Evolutionary conservation across 2,797 vertebrate genomes (phyloP).

Genomic region (Podargus strigoides): DNA sequence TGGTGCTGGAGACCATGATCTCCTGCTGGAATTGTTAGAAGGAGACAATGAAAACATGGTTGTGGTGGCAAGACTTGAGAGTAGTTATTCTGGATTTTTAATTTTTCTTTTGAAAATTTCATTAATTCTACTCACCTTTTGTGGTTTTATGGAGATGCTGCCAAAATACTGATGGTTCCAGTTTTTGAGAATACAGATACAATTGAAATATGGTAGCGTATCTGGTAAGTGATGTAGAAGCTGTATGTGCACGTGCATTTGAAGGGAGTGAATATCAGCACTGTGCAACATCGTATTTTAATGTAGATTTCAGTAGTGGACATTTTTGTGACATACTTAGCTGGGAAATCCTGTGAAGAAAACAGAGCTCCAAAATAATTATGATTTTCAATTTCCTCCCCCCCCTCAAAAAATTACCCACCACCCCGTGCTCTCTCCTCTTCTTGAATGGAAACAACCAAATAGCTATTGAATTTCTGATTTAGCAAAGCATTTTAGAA

Average conservation of each 20-base stretch:
- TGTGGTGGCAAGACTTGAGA: background rate
- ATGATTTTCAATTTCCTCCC: background rate
- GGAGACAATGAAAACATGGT: background rate
- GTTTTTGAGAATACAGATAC: background rate
- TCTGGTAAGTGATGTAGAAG: background rate
- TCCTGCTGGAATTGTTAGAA: background rate
- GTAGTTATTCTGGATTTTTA: background rate
- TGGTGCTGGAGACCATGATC: background rate
- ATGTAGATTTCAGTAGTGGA: background rate
- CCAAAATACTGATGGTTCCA: background rate
- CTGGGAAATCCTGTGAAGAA: background rate
- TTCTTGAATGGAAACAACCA: background rate
- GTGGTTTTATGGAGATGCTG: background rate
- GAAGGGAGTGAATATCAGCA: background rate
- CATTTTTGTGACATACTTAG: background rate
- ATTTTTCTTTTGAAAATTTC: background rate
- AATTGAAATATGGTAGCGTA: background rate
- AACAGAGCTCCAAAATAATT: background rate
- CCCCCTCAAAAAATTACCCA: background rate
- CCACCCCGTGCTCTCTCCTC: accelerated
- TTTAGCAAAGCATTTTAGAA: background rate
- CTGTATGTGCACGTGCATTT: background rate
- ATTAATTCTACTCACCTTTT: background rate
- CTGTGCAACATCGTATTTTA: background rate
- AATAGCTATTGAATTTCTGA: background rate